Conservation (phyloP, 1,140 invertebrate species). For the Theocolax elegans region DNA sequence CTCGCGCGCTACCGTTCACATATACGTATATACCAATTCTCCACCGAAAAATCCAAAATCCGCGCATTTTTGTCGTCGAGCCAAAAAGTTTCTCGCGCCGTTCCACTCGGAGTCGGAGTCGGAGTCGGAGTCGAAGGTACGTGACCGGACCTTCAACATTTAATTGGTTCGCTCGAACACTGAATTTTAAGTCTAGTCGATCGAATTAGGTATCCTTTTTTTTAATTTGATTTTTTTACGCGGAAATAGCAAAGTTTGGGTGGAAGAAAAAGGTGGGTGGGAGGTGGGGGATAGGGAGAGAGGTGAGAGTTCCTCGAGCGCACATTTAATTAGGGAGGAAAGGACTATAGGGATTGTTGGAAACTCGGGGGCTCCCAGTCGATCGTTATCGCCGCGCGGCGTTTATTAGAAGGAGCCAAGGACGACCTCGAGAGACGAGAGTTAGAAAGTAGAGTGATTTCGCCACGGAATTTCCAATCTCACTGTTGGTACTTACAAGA, state of each 20-base stretch:
- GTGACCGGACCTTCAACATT: conserved; percentile 21
- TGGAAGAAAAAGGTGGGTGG: no score
- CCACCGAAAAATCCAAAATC: conserved; percentile 16
- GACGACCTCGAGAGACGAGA: no score
- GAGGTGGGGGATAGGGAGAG: no score
- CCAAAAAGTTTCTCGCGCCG: not conserved
- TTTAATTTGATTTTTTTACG: not conserved
- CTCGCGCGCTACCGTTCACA: no score
- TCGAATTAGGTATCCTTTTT: not conserved
- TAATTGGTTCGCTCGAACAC: conserved; percentile 4
- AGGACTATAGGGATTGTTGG: not conserved
- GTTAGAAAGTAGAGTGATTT: no score
- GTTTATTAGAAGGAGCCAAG: no score
- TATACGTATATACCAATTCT: no score
- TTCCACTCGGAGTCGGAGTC: no score
- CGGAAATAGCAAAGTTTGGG: not conserved
- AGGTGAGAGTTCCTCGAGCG: not conserved
- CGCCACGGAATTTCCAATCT: no score
- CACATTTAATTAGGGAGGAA: not conserved
- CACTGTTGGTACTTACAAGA: no score
- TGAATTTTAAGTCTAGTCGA: conserved; percentile 2
- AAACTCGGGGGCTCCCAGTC: not conserved
- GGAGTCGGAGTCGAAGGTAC: no score
- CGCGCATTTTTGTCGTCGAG: not conserved
- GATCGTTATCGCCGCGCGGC: no score